phyloP scores from a whole-genome alignment of 2,797 vertebrate genomes.

The Chaetophractus vellerosus region DNA sequence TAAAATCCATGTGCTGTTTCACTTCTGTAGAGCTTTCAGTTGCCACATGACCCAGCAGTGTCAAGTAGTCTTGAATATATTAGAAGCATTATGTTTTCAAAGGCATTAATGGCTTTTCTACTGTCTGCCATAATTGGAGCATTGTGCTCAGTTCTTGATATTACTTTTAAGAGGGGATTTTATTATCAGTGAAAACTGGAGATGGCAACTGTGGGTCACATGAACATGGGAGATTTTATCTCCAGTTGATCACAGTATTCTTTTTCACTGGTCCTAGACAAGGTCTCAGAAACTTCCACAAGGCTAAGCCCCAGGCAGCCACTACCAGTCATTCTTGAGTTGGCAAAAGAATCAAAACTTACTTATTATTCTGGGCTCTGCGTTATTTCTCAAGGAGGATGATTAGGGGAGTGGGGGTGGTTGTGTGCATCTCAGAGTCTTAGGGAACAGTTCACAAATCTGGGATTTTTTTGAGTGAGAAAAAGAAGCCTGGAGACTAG shows the following conservation, averaged over 20 bases:
- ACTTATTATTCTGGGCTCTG: neutral
- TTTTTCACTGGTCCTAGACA: too few species aligned
- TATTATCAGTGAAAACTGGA: neutral
- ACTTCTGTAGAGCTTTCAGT: conserved; percentile 11
- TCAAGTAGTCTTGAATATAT: neutral
- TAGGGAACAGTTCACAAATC: conserved; percentile 19
- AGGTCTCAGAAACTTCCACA: too few species aligned
- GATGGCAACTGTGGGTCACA: neutral
- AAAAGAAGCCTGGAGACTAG: neutral
- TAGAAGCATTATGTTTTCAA: conserved; percentile 45
- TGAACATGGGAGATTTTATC: neutral
- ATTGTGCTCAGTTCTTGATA: neutral
- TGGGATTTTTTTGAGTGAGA: neutral
- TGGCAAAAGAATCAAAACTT: too few species aligned
- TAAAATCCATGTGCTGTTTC: neutral
- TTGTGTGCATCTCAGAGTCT: neutral
- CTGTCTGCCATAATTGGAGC: neutral
- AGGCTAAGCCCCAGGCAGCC: too few species aligned
- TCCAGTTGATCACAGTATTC: neutral
- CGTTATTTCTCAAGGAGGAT: conserved; percentile 40
- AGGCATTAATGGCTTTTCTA: neutral
- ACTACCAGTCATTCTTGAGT: too few species aligned
- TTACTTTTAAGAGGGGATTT: conserved; percentile 12
- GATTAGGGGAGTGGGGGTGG: neutral
- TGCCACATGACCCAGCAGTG: neutral